Evolutionary conservation across 1,140 invertebrate species (phyloP), one percentile per base, ranked within the genome.

Genomic region (Drosophila pseudoobscura): DNA sequence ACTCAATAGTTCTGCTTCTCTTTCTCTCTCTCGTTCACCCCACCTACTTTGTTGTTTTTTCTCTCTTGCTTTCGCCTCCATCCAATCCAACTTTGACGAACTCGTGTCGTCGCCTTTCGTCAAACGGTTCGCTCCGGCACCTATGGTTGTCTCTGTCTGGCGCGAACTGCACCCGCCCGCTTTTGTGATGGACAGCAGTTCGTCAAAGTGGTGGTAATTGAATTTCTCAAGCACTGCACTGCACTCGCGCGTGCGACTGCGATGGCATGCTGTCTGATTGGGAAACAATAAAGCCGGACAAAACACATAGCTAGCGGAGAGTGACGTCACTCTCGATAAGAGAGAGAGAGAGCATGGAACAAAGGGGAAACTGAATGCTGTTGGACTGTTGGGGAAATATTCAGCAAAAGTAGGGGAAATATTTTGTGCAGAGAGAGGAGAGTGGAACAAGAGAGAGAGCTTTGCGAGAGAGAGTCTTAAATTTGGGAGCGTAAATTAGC

Each of bases 181-280:
- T 43, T 13, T 50, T 68, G 46, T 89, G 85, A 89, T 89, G 76
- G 87, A 90, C 87, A 90, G 87, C 78, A 85, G 78, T 90, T 90
- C 87, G 87, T 90, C 87, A 90, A 90, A 87, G 78, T 75, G 85
- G 79, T 89, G 79, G 76, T 89, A 88, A 88, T 89, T 89, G 83
- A 88, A 88, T 88, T 80, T 64, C 24, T 26, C 24, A 26, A 5
- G 24, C 24, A 26, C 24, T 26, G 24, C 24, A 26, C 24, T 26
- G 24, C 24, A 26, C 24, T 26, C 44, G 55, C 57, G 58, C 51
- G 73, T 62, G 60, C 47, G 68, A 82, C 47, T 82, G 85, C 55
- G 74, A 66, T 29, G 49, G 79, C 79, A 78, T 41, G 60, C 44
- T 63, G 70, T 66, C 53, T 56, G 79, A 72, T 82, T 82, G 83